Conservation (phyloP, 2,113 vertebrate genomes). For the Apistogramma diplotaenia region DNA sequence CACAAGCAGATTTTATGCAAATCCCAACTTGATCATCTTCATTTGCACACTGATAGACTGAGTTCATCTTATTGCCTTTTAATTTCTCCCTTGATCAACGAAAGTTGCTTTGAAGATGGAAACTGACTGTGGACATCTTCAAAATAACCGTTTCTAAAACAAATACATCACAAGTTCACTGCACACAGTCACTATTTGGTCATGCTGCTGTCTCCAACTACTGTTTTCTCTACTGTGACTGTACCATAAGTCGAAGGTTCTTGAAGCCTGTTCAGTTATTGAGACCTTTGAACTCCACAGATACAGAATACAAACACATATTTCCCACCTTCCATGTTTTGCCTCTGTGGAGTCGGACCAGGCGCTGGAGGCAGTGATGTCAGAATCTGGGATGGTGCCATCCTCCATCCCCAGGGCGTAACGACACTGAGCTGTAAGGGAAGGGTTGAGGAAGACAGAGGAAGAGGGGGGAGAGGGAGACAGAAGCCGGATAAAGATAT, state of each 20-base stretch:
- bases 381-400: constrained; percentile 87
- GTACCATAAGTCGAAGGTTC: background rate
- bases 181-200: no score
- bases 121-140: background rate
- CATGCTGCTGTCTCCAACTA: no score
- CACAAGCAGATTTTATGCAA: no score
- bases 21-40: background rate
- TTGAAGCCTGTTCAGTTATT: background rate
- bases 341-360: constrained; percentile 95
- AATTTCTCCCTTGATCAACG: background rate
- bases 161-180: no score
- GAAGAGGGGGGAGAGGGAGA: background rate
- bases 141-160: background rate
- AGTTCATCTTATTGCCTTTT: background rate
- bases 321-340: constrained; percentile 85
- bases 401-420: constrained; percentile 96
- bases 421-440: constrained; percentile 83
- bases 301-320: background rate
- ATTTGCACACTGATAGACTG: background rate
- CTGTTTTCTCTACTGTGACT: background rate
- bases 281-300: background rate
- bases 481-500: constrained; percentile 8
- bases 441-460: background rate
- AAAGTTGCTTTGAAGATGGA: no score
- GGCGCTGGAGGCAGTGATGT: constrained; percentile 88